Conservation (phyloP, 2,888 invertebrate genomes). For the Acrocyrtus sp. region DNA sequence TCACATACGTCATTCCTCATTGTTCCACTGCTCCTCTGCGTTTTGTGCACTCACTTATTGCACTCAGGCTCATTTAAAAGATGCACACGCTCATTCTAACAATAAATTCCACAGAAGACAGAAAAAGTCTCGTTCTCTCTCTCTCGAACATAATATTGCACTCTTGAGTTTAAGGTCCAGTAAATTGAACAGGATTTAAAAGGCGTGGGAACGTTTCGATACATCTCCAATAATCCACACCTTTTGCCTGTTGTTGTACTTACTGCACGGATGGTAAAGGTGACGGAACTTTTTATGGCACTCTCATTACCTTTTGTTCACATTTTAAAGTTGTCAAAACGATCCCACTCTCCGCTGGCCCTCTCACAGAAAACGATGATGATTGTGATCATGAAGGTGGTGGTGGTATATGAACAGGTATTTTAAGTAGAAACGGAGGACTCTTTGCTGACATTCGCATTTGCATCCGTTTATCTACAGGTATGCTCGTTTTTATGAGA, state of each 20-base stretch:
- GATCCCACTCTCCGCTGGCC: conserved; percentile 2
- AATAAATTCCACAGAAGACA: not conserved
- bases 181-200: conserved; percentile 50
- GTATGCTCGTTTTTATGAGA: not conserved
- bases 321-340: conserved; percentile 39
- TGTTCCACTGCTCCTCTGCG: not conserved
- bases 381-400: not conserved
- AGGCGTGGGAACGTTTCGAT: conserved; percentile 60
- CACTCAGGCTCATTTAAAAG: conserved; percentile 12
- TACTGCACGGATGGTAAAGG: too few relatives aligned
- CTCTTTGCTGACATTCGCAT: too few relatives aligned
- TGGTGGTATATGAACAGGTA: too few relatives aligned
- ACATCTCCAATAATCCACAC: not conserved
- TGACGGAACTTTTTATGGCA: conserved; percentile 61
- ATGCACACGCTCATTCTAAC: conserved; percentile 6
- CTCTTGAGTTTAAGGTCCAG: conserved; percentile 48
- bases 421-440: too few relatives aligned
- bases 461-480: too few relatives aligned
- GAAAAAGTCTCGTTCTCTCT: not conserved
- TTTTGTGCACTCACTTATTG: not conserved
- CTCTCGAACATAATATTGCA: conserved; percentile 34
- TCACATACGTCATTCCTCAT: conserved; percentile 20
- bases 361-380: too few relatives aligned
- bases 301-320: conserved; percentile 58
- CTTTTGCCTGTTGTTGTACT: not conserved